Evolutionary conservation across 2,113 vertebrate species (phyloP), one percentile per base, ranked within the genome.

Genomic region (Gorsachius goisagi): DNA sequence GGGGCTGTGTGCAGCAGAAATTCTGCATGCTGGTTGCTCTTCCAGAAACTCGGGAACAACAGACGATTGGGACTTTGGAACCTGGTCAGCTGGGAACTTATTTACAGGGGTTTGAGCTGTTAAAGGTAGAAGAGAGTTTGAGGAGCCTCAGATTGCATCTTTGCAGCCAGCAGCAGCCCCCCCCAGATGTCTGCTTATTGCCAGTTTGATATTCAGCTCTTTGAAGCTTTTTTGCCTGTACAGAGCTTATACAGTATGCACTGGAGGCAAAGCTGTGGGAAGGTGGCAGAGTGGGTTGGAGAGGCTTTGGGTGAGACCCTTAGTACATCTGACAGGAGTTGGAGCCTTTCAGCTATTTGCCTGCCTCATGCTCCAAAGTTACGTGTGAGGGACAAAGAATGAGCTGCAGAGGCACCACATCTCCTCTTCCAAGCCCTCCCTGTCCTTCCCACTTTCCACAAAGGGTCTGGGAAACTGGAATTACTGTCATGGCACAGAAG

Each of bases 1-100:
- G 90, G 89, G 86, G 89, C 84, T n/a, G 74, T 15, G 74, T 11
- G 95, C 95, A 93, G 96, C 96, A 97, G 89, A 74, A 96, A 88
- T 63, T 18, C 27, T 1, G 5, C 52, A 6, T 26, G 91, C 77
- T 16, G 32, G 5, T 53, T 73, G 80, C 84, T 89, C 80, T 95
- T 63, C 71, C 50, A 85, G 74, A 85, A 66, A 63, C 16, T 63
- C 0, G 0, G 79, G 62, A 69, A 9, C 52, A 49, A 1, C 72
- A 72, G 83, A 92, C 58, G 88, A n/a, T 58, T 17, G 11, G 66
- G 80, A 4, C 45, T 73, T 49, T 52, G 93, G 80, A 76, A 33
- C 73, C 9, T 45, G 47, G 12, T 85, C 90, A 66, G 28, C 87
- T 66, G 81, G 86, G 77, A 66, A 5, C 44, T 82, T 76, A 24